Conservation (phyloP, 1,140 invertebrate genomes). For the Brachionus angularis region DNA sequence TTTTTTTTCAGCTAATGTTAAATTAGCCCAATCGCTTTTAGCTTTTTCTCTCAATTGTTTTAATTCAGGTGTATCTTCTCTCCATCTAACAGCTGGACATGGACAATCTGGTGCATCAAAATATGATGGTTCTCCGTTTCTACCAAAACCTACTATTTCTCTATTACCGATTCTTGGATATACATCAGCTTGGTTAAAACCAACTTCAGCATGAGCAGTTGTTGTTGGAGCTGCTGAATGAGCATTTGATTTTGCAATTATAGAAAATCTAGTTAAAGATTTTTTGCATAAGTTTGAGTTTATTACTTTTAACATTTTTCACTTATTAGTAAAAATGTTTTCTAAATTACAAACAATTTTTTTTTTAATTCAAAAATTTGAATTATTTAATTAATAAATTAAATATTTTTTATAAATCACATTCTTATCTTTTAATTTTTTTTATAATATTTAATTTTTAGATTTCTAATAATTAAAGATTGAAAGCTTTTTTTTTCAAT, state of each 20-base stretch:
- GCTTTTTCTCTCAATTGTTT: slow-evolving; percentile 80
- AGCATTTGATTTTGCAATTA: background rate
- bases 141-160: slow-evolving; percentile 83
- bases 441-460: no score
- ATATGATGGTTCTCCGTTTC: slow-evolving; percentile 75
- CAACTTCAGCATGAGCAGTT: background rate
- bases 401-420: no score
- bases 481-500: no score
- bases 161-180: slow-evolving; percentile 66
- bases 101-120: slow-evolving; percentile 75
- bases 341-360: no score
- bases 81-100: slow-evolving; percentile 83
- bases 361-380: no score
- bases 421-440: no score
- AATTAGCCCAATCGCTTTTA: slow-evolving; percentile 86
- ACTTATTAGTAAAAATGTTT: no score
- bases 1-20: slow-evolving; percentile 86
- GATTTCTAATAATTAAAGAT: no score
- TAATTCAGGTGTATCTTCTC: slow-evolving; percentile 63
- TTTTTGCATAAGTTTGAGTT: slow-evolving; percentile 12
- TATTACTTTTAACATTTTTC: slow-evolving; percentile 41
- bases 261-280: slow-evolving; percentile 18
- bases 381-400: no score
- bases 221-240: background rate
- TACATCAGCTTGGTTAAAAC: slow-evolving; percentile 11